phyloP scores from a whole-genome alignment of 2,113 vertebrate genomes.

The Nansenia antarctica region DNA sequence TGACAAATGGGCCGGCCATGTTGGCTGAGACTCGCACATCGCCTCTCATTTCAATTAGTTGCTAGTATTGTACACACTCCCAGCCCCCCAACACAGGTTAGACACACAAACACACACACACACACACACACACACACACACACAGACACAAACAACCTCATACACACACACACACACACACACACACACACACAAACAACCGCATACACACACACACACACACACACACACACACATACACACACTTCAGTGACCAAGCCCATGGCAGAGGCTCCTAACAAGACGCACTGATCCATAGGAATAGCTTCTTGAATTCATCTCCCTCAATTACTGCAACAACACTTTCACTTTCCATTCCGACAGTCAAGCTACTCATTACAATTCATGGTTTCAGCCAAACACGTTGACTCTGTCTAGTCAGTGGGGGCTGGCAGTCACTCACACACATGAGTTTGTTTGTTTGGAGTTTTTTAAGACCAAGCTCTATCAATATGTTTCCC shows the following conservation, averaged over 20 bases:
- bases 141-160: conserved; percentile 47
- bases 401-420: neutral
- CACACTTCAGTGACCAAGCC: conserved; percentile 26
- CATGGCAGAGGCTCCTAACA: conserved; percentile 45
- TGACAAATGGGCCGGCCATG: conserved; percentile 80
- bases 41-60: conserved; percentile 86
- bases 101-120: conserved; percentile 24
- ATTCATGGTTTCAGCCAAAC: conserved; percentile 44
- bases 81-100: conserved; percentile 26
- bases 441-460: neutral
- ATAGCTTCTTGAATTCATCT: conserved; percentile 63
- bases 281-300: conserved; percentile 65
- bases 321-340: conserved; percentile 61
- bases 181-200: neutral
- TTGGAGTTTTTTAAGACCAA: conserved; percentile 55
- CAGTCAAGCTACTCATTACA: conserved; percentile 59
- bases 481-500: conserved; percentile 45
- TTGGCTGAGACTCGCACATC: conserved; percentile 80
- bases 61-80: conserved; percentile 47
- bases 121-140: conserved; percentile 15
- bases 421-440: conserved; percentile 38
- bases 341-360: conserved; percentile 59
- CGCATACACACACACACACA: neutral
- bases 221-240: conserved; percentile 7
- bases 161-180: conserved; percentile 24